Base-by-base conservation (phyloP, 2,113 vertebrate species). In the Ochotona curzoniae region DNA sequence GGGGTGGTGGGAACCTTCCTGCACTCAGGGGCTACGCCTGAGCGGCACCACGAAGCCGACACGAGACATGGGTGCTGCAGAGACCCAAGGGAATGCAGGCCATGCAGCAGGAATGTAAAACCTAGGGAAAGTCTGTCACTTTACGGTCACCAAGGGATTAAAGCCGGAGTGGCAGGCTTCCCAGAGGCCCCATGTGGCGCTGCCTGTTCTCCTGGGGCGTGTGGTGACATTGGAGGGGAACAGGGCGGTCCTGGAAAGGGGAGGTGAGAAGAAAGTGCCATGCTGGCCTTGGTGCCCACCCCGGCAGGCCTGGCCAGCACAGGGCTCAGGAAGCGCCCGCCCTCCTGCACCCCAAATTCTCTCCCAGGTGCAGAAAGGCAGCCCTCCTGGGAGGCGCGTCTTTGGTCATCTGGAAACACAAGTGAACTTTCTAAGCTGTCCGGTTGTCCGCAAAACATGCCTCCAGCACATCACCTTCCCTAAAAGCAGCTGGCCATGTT, bases 1-100 rank as follows among this genome's bases (percentile, higher is more conserved):
- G 66, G 51, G 71, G 7, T 73, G 30, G 57, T 28, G 5, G 4
- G 14, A 9, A 2, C 35, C 79, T 6, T 13, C 35, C 30, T 7
- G 8, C 1, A 30, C 2, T 28, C 11, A 49, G 26, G 20, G n/a
- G 2, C 1, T 32, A 18, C 30, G 0, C 14, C 1, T 13, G 26
- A 30, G 20, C 78, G 3, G 15, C 5, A 8, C 11, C 18, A 38
- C 38, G 47, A 47, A 21, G 23, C 2, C 13, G 64, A 54, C 4
- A 8, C 30, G 32, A 23, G 20, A 12, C 23, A 57, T 26, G 61
- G 7, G 8, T 30, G 35, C 35, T 63, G 23, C 30, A 20, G n/a
- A 75, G 32, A 67, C 32, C 26, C n/a, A 5, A 28, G 57, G 35
- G 25, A 73, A 49, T 15, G 25, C 3, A 66, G 63, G 17, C 14